phyloP scores from a whole-genome alignment of 2,797 vertebrate genomes.

The Pangasius mekongensis region DNA sequence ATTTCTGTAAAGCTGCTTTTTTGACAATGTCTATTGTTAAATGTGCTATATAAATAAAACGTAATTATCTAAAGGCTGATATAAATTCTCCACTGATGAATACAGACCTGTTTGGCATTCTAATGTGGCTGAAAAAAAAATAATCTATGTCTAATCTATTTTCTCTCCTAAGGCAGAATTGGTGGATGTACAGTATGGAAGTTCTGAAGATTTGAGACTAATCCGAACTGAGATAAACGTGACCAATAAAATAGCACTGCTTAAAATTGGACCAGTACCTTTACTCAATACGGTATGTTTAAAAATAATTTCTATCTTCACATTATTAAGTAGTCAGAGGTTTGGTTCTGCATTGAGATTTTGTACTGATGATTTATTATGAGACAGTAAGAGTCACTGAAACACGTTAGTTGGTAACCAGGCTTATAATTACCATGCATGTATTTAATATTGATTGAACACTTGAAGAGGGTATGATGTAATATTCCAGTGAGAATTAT shows the following conservation, averaged over 20 bases:
- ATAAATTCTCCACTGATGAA: not conserved
- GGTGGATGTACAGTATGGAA: slow-evolving; percentile 88
- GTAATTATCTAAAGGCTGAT: not conserved
- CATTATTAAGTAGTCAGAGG: not conserved
- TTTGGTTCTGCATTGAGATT: not conserved
- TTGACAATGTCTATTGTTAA: not conserved
- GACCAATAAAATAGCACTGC: slow-evolving; percentile 85
- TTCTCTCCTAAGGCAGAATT: slow-evolving; percentile 80
- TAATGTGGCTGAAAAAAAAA: not conserved
- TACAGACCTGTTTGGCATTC: not conserved
- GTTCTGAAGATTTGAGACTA: slow-evolving; percentile 77
- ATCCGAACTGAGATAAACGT: slow-evolving; percentile 73
- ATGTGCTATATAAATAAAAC: not conserved
- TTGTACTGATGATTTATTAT: not conserved
- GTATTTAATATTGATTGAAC: not conserved
- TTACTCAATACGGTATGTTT: slow-evolving; percentile 86
- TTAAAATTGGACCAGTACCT: slow-evolving; percentile 89
- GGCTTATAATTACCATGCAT: not conserved
- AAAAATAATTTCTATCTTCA: not conserved
- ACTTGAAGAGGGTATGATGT: not conserved
- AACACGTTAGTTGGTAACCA: not conserved
- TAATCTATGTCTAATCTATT: not conserved
- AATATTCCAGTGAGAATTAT: not conserved
- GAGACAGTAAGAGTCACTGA: not conserved
- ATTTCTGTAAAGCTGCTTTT: not conserved